Percentiles rank a stretch among this genome's conserved stretches.
phyloP scores from a whole-genome alignment of 2,113 vertebrate genomes.

The Aleadryas rufinucha region DNA sequence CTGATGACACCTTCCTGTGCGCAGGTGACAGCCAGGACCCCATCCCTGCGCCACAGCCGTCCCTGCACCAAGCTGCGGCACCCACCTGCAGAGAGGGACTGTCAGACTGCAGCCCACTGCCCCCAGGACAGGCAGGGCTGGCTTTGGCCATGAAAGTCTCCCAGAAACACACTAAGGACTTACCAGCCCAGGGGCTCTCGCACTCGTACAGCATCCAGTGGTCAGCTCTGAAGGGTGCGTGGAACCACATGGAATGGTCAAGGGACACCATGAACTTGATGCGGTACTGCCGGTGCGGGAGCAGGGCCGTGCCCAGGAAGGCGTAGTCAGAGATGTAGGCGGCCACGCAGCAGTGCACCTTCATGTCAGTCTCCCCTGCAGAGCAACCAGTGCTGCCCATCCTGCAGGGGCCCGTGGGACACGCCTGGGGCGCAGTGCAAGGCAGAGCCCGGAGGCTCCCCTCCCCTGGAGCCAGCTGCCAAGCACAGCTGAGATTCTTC shows the following conservation, averaged over 20 bases:
- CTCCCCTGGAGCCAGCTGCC: not conserved
- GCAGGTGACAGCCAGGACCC: slow-evolving; percentile 87
- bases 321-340: slow-evolving; percentile 92
- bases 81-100: slow-evolving; percentile 66
- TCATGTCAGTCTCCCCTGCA: slow-evolving; percentile 85
- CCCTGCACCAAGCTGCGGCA: slow-evolving; percentile 88
- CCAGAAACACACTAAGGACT: not conserved
- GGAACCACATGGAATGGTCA: slow-evolving; percentile 98
- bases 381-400: not conserved
- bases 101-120: not conserved
- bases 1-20: slow-evolving; percentile 90
- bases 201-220: slow-evolving; percentile 97
- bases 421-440: fast-evolving
- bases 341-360: slow-evolving; percentile 92
- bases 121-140: not conserved
- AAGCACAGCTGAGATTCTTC: not conserved
- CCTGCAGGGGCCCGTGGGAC: fast-evolving
- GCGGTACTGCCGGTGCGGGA: slow-evolving; percentile 73
- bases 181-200: slow-evolving; percentile 94
- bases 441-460: not conserved
- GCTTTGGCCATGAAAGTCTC: fast-evolving
- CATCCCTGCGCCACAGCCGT: slow-evolving; percentile 88
- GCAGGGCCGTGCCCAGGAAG: slow-evolving; percentile 82
- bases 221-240: slow-evolving; percentile 86
- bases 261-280: slow-evolving; percentile 82